Base-by-base conservation (phyloP, 1,140 invertebrate species). In the Drosophila auraria region DNA sequence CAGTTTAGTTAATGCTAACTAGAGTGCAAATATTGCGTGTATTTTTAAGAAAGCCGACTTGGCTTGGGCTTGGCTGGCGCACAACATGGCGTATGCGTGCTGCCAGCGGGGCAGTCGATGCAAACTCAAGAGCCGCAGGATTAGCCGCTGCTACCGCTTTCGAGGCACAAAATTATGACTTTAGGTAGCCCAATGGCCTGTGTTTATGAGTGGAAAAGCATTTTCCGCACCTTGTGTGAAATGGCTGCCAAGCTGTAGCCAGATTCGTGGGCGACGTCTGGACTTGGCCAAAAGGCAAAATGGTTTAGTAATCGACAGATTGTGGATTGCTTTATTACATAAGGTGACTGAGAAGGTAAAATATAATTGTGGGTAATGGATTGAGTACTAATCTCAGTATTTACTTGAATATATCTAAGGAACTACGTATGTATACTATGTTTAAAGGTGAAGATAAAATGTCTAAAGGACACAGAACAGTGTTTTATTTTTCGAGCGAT, bases 61-160 rank as follows among this genome's bases (percentile, higher is more conserved):
- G 20, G 20, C 20, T 20, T 20, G 80, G 83, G 70, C 64, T 78
- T 63, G 63, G 75, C 54, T 40, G 49, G 57, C 42, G 59, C 80
- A 75, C 81, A 83, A 83, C 84, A 80, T 71, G 84, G 64, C 75
- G 75, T 78, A 78, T 78, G 75, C 75, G 75, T 78, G 75, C 12
- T 78, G 75, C 75, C 74, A 78, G 75, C 57, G 75, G 74, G 74
- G 75, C 57, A 60, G 53, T 65, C 42, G 70, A 72, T 61, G 59
- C 58, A 75, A 75, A 65, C 58, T 42, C 51, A 27, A 63, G 17
- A 69, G 38, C 70, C 51, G 45, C 71, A 73, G 66, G 70, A 73
- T 73, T 59, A 73, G 40, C 15, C 42, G 40, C 17, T 25, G 54
- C 54, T 57, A 57, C 54, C 36, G 54, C 54, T 57, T 59, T 65